Evolutionary conservation across 2,113 vertebrate genomes (phyloP).

Genomic region (Silurus asotus): DNA sequence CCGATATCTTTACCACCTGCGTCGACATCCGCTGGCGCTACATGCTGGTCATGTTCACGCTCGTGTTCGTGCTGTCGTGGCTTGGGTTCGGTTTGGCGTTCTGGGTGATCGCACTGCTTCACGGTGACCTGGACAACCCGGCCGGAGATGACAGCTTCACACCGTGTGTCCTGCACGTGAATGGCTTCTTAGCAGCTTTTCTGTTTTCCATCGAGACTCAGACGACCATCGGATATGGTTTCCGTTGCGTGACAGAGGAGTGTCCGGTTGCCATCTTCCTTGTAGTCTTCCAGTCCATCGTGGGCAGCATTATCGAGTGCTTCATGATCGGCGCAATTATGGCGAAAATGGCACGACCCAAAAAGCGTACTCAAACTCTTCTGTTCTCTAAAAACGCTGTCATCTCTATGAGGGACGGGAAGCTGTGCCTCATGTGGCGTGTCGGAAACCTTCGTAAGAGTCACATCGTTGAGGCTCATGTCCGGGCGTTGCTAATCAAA

Average conservation of each 20-base stretch:
- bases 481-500: slow-evolving; percentile 94
- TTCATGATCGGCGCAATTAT: slow-evolving; percentile 99
- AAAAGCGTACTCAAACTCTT: slow-evolving; percentile 93
- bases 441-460: slow-evolving; percentile 96
- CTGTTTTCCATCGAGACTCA: slow-evolving; percentile 98
- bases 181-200: slow-evolving; percentile 94
- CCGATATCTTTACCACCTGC: slow-evolving; percentile 96
- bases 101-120: slow-evolving; percentile 94
- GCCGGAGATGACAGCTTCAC: slow-evolving; percentile 85
- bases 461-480: slow-evolving; percentile 97
- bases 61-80: slow-evolving; percentile 94
- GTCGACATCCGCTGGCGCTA: slow-evolving; percentile 98
- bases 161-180: slow-evolving; percentile 93
- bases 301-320: slow-evolving; percentile 97
- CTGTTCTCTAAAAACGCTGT: slow-evolving; percentile 94
- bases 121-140: slow-evolving; percentile 90
- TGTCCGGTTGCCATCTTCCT: slow-evolving; percentile 93
- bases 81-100: slow-evolving; percentile 90
- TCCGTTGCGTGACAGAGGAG: slow-evolving; percentile 95
- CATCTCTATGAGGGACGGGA: slow-evolving; percentile 92
- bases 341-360: slow-evolving; percentile 98
- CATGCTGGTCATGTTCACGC: slow-evolving; percentile 91
- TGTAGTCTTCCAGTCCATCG: slow-evolving; percentile 96
- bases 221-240: slow-evolving; percentile 95
- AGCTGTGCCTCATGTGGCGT: slow-evolving; percentile 96